Percentiles rank a stretch among this genome's conserved stretches.
Evolutionary conservation across 2,113 vertebrate genomes (phyloP).

Genomic region (Recurvirostra avosetta): DNA sequence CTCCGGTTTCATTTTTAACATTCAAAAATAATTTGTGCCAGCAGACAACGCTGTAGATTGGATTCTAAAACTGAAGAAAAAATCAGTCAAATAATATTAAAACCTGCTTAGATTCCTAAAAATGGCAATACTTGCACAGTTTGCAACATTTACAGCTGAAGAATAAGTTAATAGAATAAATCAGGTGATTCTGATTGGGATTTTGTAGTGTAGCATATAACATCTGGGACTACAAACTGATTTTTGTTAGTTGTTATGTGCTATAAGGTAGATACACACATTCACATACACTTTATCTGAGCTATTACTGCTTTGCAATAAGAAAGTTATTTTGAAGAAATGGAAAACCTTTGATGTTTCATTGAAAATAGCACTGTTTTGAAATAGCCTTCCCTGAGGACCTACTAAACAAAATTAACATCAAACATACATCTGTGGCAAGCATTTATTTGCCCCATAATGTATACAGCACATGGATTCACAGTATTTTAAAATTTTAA

Average conservation of each 20-base stretch:
- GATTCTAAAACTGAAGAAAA: not conserved
- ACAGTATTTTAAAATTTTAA: not conserved
- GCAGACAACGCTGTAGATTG: not conserved
- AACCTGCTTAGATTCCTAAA: not conserved
- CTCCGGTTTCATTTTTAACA: not conserved
- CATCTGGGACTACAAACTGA: not conserved
- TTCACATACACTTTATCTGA: not conserved
- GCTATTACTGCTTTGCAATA: not conserved
- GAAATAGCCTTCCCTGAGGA: not conserved
- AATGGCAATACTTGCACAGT: not conserved
- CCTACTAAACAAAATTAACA: conserved; percentile 2
- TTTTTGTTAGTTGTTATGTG: not conserved
- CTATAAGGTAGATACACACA: not conserved
- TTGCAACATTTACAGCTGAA: not conserved
- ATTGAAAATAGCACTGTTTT: not conserved
- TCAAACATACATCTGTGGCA: not conserved
- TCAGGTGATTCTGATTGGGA: not conserved
- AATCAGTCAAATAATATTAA: not conserved
- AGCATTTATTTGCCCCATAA: not conserved
- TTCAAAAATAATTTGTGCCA: not conserved
- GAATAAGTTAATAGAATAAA: not conserved
- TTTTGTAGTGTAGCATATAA: not conserved
- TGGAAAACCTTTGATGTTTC: not conserved
- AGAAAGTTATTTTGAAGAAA: not conserved
- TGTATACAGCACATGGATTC: not conserved